Evolutionary conservation across 2,113 vertebrate species (phyloP).

Genomic region (Onychorhynchus coronatus): DNA sequence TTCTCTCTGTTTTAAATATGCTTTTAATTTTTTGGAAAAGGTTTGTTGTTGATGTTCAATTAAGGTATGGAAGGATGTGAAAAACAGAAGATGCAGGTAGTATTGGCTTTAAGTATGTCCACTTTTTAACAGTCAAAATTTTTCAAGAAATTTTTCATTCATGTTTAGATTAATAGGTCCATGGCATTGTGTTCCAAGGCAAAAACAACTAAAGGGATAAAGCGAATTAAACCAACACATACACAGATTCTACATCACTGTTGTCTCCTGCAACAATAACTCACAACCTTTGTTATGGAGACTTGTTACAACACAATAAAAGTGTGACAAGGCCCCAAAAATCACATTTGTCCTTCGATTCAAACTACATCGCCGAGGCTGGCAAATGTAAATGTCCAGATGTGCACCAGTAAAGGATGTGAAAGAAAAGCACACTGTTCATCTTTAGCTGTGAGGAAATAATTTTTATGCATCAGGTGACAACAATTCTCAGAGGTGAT

Average conservation of each 20-base stretch:
- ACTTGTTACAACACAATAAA: neutral
- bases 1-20: neutral
- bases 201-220: neutral
- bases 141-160: neutral
- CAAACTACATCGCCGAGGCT: neutral
- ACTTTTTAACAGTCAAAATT: neutral
- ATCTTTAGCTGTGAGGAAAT: neutral
- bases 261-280: neutral
- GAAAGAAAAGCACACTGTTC: neutral
- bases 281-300: neutral
- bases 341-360: neutral
- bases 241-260: neutral
- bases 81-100: neutral
- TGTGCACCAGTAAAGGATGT: neutral
- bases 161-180: neutral
- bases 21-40: neutral
- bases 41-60: neutral
- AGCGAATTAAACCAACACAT: neutral
- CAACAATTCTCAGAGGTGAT: neutral
- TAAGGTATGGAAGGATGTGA: neutral
- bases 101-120: neutral
- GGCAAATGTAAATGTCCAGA: neutral
- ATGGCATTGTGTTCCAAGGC: neutral
- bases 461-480: neutral
- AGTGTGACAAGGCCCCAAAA: neutral